Conservation (phyloP, 2,797 vertebrate species). For the Calcarius lapponicus region DNA sequence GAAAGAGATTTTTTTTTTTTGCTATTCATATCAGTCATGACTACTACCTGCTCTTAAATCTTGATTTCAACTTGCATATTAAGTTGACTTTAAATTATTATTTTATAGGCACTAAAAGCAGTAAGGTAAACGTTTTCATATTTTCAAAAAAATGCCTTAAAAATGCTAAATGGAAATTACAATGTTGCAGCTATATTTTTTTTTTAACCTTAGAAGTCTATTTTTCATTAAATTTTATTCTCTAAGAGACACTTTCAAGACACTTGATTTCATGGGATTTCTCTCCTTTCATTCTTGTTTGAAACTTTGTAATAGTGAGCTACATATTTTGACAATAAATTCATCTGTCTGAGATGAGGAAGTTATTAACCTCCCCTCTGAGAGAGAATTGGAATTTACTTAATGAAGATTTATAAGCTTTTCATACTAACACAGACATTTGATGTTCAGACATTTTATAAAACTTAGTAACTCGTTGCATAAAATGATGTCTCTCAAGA, state of each 20-base stretch:
- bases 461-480: neutral
- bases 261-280: neutral
- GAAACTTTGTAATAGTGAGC: neutral
- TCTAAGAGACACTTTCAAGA: neutral
- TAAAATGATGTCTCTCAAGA: neutral
- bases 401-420: neutral
- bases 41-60: neutral
- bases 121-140: neutral
- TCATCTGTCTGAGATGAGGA: neutral
- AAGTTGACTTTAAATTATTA: neutral
- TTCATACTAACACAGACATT: neutral
- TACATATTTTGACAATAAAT: constrained; percentile 28
- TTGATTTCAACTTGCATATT: neutral
- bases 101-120: neutral
- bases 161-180: neutral
- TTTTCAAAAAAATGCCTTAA: neutral
- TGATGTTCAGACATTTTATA: neutral
- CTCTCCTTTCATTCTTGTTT: neutral
- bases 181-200: neutral
- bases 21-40: neutral
- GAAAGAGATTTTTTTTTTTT: neutral
- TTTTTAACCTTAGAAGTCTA: neutral
- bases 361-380: neutral
- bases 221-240: neutral
- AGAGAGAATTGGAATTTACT: neutral